Evolutionary conservation across 2,113 vertebrate species (phyloP).

Genomic region (Pardalotus punctatus): DNA sequence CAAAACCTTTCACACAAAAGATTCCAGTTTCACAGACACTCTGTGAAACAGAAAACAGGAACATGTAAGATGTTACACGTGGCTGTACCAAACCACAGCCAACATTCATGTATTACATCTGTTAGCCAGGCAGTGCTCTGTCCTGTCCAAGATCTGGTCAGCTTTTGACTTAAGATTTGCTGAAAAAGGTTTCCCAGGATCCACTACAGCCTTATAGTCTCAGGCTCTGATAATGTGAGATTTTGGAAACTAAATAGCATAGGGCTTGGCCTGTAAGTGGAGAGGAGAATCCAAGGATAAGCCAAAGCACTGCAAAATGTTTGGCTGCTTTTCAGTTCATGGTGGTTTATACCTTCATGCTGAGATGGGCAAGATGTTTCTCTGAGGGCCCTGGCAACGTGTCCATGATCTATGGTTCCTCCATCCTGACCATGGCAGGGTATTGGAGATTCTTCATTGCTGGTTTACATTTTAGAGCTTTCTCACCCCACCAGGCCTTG

Average conservation of each 20-base stretch:
- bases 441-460: background rate
- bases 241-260: background rate
- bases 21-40: background rate
- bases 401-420: background rate
- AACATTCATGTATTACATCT: background rate
- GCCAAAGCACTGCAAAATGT: background rate
- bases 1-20: background rate
- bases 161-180: background rate
- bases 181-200: background rate
- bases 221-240: background rate
- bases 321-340: background rate
- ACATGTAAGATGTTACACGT: constrained; percentile 1
- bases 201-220: background rate
- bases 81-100: constrained; percentile 24
- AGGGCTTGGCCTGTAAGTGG: background rate
- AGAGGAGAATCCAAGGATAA: background rate
- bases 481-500: background rate
- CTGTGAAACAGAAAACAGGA: constrained; percentile 19
- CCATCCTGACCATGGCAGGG: background rate
- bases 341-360: constrained; percentile 4
- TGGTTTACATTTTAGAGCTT: background rate
- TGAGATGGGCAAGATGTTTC: constrained; percentile 31
- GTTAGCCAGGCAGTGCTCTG: background rate
- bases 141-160: background rate
- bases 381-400: background rate